Percentiles rank a stretch among this genome's conserved stretches.
Evolutionary conservation across 2,797 vertebrate species (phyloP).

Genomic region (Nannoperca australis): DNA sequence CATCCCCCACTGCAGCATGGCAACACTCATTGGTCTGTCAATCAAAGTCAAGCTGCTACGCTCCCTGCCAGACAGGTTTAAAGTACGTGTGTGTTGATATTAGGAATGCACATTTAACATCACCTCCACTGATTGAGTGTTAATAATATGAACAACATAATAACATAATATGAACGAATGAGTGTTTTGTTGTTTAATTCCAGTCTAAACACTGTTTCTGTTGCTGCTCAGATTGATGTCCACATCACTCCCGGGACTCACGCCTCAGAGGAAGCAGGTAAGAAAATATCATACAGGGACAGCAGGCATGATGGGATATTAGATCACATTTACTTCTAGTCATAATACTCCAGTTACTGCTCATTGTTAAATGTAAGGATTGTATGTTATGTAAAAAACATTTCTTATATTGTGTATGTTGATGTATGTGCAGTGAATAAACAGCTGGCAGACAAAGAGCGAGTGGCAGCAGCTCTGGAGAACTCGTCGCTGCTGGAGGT

Average conservation of each 20-base stretch:
- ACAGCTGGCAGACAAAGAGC: slow-evolving; percentile 97
- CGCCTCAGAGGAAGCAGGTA: slow-evolving; percentile 96
- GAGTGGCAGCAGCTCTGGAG: slow-evolving; percentile 96
- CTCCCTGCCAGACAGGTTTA: slow-evolving; percentile 92
- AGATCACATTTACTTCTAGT: background rate
- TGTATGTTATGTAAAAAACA: background rate
- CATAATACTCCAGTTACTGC: rapidly evolving
- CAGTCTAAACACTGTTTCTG: background rate
- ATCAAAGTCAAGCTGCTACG: slow-evolving; percentile 95
- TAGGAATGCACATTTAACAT: background rate
- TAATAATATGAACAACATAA: background rate
- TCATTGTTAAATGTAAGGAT: background rate
- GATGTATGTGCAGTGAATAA: slow-evolving; percentile 90
- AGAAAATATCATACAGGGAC: slow-evolving; percentile 1
- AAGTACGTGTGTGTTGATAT: slow-evolving; percentile 62
- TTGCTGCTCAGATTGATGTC: slow-evolving; percentile 90
- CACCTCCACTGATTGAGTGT: background rate
- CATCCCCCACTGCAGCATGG: slow-evolving; percentile 97
- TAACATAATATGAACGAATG: no score
- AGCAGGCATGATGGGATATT: background rate
- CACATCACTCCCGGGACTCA: slow-evolving; percentile 95
- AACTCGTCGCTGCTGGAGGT: slow-evolving; percentile 96
- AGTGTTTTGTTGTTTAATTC: background rate
- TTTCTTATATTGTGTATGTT: background rate
- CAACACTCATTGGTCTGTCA: slow-evolving; percentile 93